phyloP scores from a whole-genome alignment of 2,888 invertebrate species.

The Baronia brevicornis region DNA sequence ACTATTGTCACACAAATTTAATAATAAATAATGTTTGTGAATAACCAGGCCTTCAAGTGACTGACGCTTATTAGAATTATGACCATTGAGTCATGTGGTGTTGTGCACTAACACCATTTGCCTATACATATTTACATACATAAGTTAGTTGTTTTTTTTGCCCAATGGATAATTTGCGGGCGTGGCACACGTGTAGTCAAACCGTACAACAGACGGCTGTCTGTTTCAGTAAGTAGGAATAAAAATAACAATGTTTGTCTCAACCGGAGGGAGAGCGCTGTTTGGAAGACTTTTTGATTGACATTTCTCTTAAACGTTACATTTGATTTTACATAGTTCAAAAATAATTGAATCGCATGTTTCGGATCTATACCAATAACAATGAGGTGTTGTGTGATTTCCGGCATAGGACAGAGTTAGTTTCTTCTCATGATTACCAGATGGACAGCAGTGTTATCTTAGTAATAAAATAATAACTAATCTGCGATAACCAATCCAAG shows the following conservation, averaged over 20 bases:
- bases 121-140: not conserved
- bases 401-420: too few species aligned
- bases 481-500: too few species aligned
- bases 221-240: conserved; percentile 6
- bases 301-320: too few species aligned
- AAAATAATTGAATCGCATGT: too few species aligned
- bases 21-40: not conserved
- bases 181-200: not conserved
- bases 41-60: not conserved
- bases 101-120: not conserved
- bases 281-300: conserved; percentile 1
- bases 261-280: not conserved
- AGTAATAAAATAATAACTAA: too few species aligned
- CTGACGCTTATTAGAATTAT: not conserved
- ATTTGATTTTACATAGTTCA: too few species aligned
- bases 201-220: conserved; percentile 9
- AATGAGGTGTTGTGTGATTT: too few species aligned
- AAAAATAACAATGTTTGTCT: conserved; percentile 9
- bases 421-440: too few species aligned
- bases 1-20: too few species aligned
- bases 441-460: too few species aligned
- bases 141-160: conserved; percentile 3
- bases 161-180: conserved; percentile 5
- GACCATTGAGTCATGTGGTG: too few species aligned
- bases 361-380: too few species aligned